Percentiles rank a stretch among this genome's conserved stretches.
These are phyloP conservation scores for Rhadinocentrus ornatus DNA, from an alignment of 2,797 vertebrate species.

Conservation along the genomic window DNA sequence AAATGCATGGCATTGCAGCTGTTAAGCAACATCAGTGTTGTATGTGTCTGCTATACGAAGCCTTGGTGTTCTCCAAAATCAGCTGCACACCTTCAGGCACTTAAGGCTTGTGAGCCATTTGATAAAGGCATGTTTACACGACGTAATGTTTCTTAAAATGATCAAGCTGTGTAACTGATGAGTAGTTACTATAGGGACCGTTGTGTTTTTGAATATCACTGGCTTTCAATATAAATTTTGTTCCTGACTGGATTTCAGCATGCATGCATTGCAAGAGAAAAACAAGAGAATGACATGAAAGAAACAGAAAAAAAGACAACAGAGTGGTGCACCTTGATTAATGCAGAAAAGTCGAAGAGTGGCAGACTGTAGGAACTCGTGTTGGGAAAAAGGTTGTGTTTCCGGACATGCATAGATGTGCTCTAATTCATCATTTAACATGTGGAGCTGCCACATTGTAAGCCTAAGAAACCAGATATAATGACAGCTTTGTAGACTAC, in stretches of 20 bases:
- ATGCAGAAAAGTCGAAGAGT: constrained; percentile 62
- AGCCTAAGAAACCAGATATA: constrained; percentile 57
- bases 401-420: constrained; percentile 22
- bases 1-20: constrained; percentile 20
- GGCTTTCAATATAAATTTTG: constrained; percentile 66
- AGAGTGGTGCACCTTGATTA: constrained; percentile 77
- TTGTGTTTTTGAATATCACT: constrained; percentile 59
- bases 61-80: constrained; percentile 53
- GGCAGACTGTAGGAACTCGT: constrained; percentile 61
- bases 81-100: constrained; percentile 55
- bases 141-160: constrained; percentile 70
- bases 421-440: constrained; percentile 17
- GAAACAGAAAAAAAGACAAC: constrained; percentile 48
- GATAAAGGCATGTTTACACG: constrained; percentile 83
- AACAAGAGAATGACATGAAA: constrained; percentile 55
- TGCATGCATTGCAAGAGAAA: constrained; percentile 80
- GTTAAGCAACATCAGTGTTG: constrained; percentile 9
- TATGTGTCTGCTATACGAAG: constrained; percentile 26
- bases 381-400: constrained; percentile 38
- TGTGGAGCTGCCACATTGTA: not conserved
- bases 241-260: constrained; percentile 68
- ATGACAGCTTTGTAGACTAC: constrained; percentile 6
- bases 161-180: constrained; percentile 68
- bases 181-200: constrained; percentile 50
- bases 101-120: constrained; percentile 60